These are phyloP conservation scores for Gandaritis pyraliata DNA, from an alignment of 2,888 invertebrate genomes.

Conservation along the genomic window DNA sequence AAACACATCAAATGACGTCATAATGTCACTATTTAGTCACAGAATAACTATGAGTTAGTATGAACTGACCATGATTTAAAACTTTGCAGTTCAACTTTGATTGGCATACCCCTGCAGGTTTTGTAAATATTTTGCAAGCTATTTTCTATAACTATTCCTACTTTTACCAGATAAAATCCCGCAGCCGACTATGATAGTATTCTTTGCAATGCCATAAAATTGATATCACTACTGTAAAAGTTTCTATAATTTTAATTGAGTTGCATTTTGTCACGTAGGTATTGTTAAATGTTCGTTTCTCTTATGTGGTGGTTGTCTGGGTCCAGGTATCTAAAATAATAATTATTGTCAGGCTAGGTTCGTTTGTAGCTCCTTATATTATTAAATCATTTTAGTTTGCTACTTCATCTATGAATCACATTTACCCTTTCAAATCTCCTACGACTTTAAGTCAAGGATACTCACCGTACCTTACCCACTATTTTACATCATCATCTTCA, in stretches of 20 bases:
- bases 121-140: no score
- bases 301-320: conserved; percentile 5
- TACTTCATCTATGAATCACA: conserved; percentile 4
- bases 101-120: no score
- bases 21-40: no score
- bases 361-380: background rate
- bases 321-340: conserved; percentile 9
- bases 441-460: conserved; percentile 41
- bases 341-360: background rate
- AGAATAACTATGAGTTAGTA: no score
- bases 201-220: background rate
- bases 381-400: conserved; percentile 6
- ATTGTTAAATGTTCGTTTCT: background rate
- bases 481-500: background rate
- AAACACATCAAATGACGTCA: no score
- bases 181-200: background rate
- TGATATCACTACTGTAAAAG: background rate
- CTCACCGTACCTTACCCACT: background rate
- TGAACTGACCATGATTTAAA: no score
- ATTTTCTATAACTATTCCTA: no score
- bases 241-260: background rate
- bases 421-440: conserved; percentile 26
- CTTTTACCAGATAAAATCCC: no score
- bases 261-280: conserved; percentile 10
- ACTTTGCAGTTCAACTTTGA: no score